Percentiles rank a stretch among this genome's conserved stretches.
phyloP scores from a whole-genome alignment of 2,113 vertebrate genomes.

The Apus apus region DNA sequence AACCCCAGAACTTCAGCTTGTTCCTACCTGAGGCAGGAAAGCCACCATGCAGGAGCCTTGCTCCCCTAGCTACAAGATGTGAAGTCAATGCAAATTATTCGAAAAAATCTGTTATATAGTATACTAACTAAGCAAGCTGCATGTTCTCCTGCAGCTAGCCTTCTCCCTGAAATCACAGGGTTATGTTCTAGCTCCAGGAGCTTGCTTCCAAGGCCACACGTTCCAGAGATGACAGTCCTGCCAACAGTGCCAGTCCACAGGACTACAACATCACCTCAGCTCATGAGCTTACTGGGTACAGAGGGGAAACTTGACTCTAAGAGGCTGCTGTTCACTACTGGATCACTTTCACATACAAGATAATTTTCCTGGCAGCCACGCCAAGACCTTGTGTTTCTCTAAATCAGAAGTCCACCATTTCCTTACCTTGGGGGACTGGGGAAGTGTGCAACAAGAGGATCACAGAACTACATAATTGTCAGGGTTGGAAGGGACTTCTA shows the following conservation, averaged over 20 bases:
- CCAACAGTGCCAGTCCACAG: not conserved
- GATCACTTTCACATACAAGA: not conserved
- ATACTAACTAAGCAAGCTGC: not conserved
- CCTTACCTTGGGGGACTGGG: not conserved
- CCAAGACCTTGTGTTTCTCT: not conserved
- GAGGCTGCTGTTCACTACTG: not conserved
- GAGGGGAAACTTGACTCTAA: not conserved
- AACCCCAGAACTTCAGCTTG: not conserved
- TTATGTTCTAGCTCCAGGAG: not conserved
- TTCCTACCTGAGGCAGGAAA: not conserved
- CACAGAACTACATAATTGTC: not conserved
- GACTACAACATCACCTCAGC: not conserved
- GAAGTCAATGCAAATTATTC: not conserved
- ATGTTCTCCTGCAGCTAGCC: not conserved
- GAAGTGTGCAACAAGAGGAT: not conserved
- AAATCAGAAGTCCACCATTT: not conserved
- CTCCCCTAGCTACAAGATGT: not conserved
- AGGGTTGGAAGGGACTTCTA: too few species aligned
- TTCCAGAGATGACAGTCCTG: not conserved
- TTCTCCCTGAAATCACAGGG: not conserved
- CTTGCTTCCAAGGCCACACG: not conserved
- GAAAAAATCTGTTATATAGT: not conserved
- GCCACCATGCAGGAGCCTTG: not conserved
- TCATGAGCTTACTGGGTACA: not conserved
- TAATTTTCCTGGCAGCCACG: not conserved